Evolutionary conservation across 2,888 invertebrate species (phyloP).

Genomic region (Rosalia funebris): DNA sequence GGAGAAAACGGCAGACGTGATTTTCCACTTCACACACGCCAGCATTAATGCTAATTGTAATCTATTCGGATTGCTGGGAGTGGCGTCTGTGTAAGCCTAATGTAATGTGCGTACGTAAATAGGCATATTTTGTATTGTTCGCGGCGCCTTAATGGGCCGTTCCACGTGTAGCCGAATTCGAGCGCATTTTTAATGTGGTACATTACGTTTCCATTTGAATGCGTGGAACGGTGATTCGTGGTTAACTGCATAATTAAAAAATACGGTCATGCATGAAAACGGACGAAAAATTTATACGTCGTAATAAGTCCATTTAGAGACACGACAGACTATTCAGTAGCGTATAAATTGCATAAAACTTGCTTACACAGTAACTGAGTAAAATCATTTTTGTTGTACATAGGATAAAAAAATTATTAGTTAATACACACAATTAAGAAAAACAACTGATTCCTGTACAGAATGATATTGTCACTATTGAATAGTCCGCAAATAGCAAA

Average conservation of each 20-base stretch:
- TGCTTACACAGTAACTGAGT: no score
- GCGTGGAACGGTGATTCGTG: neutral
- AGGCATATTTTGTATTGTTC: conserved; percentile 2
- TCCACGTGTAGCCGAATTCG: neutral
- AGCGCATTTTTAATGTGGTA: conserved; percentile 3
- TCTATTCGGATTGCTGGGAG: conserved; percentile 39
- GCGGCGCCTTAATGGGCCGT: neutral
- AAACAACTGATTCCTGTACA: no score
- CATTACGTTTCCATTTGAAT: conserved; percentile 15
- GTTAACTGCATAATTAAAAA: neutral
- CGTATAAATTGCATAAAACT: no score
- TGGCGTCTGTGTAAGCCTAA: neutral
- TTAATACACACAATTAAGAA: no score
- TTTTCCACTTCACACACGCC: conserved; percentile 49
- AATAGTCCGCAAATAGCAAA: no score
- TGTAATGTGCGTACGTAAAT: conserved; percentile 12
- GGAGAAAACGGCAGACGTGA: conserved; percentile 46
- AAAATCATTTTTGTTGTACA: no score
- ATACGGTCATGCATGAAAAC: no score
- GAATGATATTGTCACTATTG: no score
- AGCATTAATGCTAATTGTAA: conserved; percentile 47
- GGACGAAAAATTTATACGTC: no score
- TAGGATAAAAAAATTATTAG: no score
- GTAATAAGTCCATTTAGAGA: no score
- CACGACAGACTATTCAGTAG: no score